phyloP scores from a whole-genome alignment of 2,888 invertebrate species.

The Lepas anatifera region DNA sequence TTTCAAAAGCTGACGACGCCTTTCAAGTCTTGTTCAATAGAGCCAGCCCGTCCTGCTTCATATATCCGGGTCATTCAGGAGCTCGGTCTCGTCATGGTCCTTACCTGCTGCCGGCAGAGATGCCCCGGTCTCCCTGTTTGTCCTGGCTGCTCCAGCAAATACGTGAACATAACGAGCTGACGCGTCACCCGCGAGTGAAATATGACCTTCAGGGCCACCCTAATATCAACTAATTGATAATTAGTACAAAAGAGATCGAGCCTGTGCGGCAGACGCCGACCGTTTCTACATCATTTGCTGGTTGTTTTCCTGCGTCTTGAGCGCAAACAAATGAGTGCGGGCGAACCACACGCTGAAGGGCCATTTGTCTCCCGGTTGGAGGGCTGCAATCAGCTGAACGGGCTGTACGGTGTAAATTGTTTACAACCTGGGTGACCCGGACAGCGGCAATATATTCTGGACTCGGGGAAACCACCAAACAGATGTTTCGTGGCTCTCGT shows the following conservation, averaged over 20 bases:
- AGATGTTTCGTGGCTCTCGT: no score
- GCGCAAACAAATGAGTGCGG: not conserved
- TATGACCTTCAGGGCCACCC: not conserved
- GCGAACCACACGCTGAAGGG: not conserved
- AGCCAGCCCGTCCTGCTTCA: not conserved
- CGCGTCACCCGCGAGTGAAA: slow-evolving; percentile 1
- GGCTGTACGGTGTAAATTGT: slow-evolving; percentile 7
- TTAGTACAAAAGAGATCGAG: not conserved
- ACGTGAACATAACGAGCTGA: not conserved
- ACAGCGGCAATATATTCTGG: no score
- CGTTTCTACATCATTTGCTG: slow-evolving; percentile 1
- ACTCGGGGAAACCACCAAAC: no score
- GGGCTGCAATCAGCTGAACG: slow-evolving; percentile 8
- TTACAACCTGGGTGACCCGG: not conserved
- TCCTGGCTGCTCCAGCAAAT: not conserved
- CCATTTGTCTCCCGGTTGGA: not conserved
- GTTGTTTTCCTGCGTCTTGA: not conserved
- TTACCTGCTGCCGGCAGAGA: not conserved
- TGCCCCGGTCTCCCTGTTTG: not conserved
- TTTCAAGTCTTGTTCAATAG: not conserved
- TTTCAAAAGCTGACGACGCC: no score
- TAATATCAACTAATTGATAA: slow-evolving; percentile 8
- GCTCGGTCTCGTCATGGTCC: no score
- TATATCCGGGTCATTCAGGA: no score
- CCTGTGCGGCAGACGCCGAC: not conserved